phyloP scores from a whole-genome alignment of 1,140 invertebrate species.

The Macrocentrus cingulum region DNA sequence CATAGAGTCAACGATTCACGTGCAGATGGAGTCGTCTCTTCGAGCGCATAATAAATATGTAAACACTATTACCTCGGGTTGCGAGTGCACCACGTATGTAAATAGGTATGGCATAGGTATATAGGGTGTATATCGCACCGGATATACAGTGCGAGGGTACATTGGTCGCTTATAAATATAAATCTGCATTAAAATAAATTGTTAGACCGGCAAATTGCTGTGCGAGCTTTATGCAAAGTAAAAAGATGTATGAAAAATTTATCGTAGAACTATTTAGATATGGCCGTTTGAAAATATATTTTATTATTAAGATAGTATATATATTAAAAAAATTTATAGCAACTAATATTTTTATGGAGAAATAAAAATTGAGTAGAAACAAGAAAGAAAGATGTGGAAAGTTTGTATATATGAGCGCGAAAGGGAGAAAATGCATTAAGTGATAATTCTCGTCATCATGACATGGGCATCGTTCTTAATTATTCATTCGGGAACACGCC shows the following conservation, averaged over 20 bases:
- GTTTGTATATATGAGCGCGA: too few relatives aligned
- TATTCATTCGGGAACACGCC: conserved; percentile 41
- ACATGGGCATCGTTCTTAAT: conserved; percentile 40
- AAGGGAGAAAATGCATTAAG: too few relatives aligned
- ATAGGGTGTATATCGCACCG: conserved; percentile 9
- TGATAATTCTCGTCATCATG: conserved; percentile 37
- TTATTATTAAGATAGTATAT: too few relatives aligned
- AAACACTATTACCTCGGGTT: conserved; percentile 31
- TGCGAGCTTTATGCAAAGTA: too few relatives aligned
- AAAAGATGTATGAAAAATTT: too few relatives aligned
- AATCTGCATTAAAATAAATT: conserved; percentile 15
- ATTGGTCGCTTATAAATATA: conserved; percentile 12
- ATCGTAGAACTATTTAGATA: too few relatives aligned
- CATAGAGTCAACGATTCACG: conserved; percentile 4
- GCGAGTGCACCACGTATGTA: conserved; percentile 20
- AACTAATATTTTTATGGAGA: too few relatives aligned
- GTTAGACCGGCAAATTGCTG: background rate
- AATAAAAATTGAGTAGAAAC: background rate
- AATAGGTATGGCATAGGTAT: conserved; percentile 21
- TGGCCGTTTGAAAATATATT: too few relatives aligned
- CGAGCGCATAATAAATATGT: conserved; percentile 36
- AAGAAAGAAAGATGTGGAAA: background rate
- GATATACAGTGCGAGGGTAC: background rate
- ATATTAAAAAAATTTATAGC: too few relatives aligned
- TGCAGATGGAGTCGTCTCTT: conserved; percentile 12